Conservation (phyloP, 2,113 vertebrate genomes). For the Oostethus manadensis region DNA sequence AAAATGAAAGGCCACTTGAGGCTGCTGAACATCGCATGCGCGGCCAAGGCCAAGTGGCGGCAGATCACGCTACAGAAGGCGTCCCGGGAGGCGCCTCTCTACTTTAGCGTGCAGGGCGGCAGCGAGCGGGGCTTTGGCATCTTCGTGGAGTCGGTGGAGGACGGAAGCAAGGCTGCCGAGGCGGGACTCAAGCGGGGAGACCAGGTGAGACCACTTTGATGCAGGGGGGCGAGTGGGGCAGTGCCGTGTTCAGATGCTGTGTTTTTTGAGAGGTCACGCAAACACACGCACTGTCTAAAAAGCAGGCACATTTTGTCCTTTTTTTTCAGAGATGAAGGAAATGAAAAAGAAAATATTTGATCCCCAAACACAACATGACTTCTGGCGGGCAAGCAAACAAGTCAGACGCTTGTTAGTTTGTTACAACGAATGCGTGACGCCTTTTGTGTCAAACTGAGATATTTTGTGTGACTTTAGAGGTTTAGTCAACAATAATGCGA, state of each 20-base stretch:
- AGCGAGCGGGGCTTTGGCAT: constrained; percentile 90
- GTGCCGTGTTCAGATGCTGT: too few species aligned
- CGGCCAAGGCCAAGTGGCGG: constrained; percentile 93
- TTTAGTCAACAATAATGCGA: too few species aligned
- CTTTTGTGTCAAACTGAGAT: too few species aligned
- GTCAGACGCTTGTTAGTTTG: too few species aligned
- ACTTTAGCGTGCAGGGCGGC: constrained; percentile 86
- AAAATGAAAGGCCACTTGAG: constrained; percentile 98
- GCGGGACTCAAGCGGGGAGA: constrained; percentile 91
- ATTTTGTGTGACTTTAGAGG: too few species aligned
- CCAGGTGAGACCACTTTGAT: constrained; percentile 70
- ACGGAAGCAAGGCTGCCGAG: constrained; percentile 86
- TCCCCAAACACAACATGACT: too few species aligned
- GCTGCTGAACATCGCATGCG: constrained; percentile 92
- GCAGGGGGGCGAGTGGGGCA: not conserved
- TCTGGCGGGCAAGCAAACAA: too few species aligned
- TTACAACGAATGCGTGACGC: not conserved
- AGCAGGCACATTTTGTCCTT: too few species aligned
- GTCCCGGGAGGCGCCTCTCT: constrained; percentile 83
- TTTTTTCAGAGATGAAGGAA: too few species aligned
- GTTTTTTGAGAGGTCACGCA: too few species aligned
- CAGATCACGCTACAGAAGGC: constrained; percentile 89
- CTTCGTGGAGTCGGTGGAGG: constrained; percentile 87
- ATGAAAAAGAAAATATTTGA: too few species aligned
- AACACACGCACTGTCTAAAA: too few species aligned